Conservation (phyloP, 1,140 invertebrate genomes). For the Octopus sinensis region DNA sequence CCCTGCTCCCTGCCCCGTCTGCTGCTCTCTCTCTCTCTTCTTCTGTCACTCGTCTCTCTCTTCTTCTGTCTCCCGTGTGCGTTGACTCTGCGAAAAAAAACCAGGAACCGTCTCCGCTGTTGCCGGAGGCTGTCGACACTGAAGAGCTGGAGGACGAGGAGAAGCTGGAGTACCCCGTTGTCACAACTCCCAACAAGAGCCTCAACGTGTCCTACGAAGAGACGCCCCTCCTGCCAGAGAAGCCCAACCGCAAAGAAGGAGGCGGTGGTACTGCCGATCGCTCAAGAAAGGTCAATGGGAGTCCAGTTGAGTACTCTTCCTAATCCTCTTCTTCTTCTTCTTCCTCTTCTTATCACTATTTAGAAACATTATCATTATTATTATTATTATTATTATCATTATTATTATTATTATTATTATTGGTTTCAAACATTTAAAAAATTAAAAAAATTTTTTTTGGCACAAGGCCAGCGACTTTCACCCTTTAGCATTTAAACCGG, state of each 20-base stretch:
- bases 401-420: too few relatives aligned
- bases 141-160: conserved; percentile 37
- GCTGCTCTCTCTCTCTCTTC: neutral
- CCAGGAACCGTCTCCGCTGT: conserved; percentile 63
- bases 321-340: too few relatives aligned
- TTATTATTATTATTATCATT: too few relatives aligned
- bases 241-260: conserved; percentile 36
- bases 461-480: too few relatives aligned
- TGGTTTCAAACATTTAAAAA: too few relatives aligned
- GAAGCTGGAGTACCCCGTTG: conserved; percentile 24
- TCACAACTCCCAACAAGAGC: conserved; percentile 24
- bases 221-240: conserved; percentile 33
- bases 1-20: neutral
- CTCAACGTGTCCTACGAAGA: conserved; percentile 35
- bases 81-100: neutral
- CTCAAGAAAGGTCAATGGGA: neutral
- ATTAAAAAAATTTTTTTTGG: too few relatives aligned
- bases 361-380: too few relatives aligned
- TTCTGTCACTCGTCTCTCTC: conserved; percentile 1
- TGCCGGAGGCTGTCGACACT: conserved; percentile 57
- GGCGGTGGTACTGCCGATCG: neutral
- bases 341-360: too few relatives aligned
- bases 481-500: too few relatives aligned
- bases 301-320: too few relatives aligned
- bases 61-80: neutral